Conservation (phyloP, 2,113 vertebrate species). For the Galbula dea region DNA sequence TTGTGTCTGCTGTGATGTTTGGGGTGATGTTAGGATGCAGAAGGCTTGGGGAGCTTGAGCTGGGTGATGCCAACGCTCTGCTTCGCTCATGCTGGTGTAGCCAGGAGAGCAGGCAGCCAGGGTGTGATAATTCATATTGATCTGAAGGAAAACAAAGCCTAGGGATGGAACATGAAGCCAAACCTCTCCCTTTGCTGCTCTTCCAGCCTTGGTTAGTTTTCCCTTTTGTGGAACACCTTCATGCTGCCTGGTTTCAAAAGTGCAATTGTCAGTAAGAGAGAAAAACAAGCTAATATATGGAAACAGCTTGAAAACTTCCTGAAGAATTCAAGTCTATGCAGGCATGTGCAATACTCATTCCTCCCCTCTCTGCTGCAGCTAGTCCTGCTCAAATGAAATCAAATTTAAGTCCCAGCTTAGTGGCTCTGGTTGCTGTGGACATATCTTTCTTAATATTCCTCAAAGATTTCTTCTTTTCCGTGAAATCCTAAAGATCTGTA, state of each 20-base stretch:
- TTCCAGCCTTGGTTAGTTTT: background rate
- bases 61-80: background rate
- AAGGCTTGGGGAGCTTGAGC: background rate
- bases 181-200: background rate
- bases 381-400: background rate
- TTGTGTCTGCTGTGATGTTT: background rate
- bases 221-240: rapidly evolving
- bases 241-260: background rate
- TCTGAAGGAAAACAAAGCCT: background rate
- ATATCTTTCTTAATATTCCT: background rate
- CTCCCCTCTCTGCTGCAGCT: background rate
- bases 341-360: background rate
- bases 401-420: background rate
- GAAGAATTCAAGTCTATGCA: background rate
- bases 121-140: background rate
- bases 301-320: background rate
- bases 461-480: background rate
- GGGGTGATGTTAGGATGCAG: background rate
- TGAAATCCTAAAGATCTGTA: background rate
- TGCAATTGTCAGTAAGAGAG: background rate
- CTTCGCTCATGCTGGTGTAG: rapidly evolving
- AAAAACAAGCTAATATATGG: background rate
- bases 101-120: background rate
- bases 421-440: background rate
- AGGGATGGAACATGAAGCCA: background rate